Conservation (phyloP, 2,888 invertebrate species). For the Aphodius granarius region DNA sequence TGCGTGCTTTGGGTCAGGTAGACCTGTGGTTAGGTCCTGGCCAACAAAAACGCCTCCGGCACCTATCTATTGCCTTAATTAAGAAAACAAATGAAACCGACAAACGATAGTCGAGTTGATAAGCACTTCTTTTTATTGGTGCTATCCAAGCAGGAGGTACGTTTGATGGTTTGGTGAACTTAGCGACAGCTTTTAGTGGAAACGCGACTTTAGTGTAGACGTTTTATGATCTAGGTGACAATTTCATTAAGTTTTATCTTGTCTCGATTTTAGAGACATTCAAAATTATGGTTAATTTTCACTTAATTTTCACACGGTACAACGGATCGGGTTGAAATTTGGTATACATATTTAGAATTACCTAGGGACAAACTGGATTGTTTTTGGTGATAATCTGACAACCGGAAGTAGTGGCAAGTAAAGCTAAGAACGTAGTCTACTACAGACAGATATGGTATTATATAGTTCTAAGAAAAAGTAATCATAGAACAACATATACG, state of each 20-base stretch:
- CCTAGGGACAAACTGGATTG: no score
- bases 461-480: no score
- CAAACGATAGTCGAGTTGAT: slow-evolving; percentile 6
- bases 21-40: not conserved
- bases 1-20: not conserved
- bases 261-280: no score
- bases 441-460: no score
- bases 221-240: slow-evolving; percentile 8
- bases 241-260: slow-evolving; percentile 7
- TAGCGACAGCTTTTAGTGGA: slow-evolving; percentile 1
- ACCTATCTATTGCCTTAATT: slow-evolving; percentile 9
- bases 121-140: not conserved
- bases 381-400: no score
- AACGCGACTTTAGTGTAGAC: not conserved
- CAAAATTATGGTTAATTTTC: no score
- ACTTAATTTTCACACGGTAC: no score
- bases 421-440: no score
- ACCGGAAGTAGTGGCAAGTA: no score
- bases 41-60: not conserved
- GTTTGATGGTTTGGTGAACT: not conserved
- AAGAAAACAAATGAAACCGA: slow-evolving; percentile 15
- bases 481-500: no score
- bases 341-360: no score
- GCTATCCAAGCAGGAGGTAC: not conserved
- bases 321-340: no score